A percentile compares a stretch with the other conserved stretches of the same genome.
These are phyloP conservation scores for Hemitrygon akajei DNA, from an alignment of 2,797 vertebrate genomes.

Conservation along the genomic window DNA sequence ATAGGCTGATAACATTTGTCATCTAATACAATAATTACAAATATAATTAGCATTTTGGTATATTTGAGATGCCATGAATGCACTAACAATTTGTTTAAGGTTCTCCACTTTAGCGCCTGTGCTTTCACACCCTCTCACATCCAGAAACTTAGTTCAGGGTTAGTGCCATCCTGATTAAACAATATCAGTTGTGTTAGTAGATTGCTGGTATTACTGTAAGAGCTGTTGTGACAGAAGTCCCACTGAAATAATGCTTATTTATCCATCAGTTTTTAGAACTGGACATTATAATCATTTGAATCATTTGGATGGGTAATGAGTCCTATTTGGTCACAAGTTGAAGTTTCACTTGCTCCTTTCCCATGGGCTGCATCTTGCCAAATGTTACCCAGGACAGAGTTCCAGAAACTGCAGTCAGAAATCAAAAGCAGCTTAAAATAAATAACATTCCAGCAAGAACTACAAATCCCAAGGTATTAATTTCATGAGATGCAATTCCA, in stretches of 20 bases:
- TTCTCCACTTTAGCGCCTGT: too few species aligned
- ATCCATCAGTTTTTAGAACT: not conserved
- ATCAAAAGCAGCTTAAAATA: not conserved
- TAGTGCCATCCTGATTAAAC: not conserved
- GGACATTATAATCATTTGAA: not conserved
- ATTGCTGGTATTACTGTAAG: not conserved
- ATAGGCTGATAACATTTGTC: too few species aligned
- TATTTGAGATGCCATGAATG: too few species aligned
- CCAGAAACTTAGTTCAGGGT: not conserved
- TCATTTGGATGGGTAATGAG: not conserved
- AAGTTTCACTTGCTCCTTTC: not conserved
- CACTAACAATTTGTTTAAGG: too few species aligned
- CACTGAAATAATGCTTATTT: not conserved
- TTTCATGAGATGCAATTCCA: not conserved
- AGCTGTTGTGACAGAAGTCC: not conserved
- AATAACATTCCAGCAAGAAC: not conserved
- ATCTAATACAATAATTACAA: too few species aligned
- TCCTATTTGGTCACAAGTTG: not conserved
- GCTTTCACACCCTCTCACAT: too few species aligned
- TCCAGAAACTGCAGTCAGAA: not conserved
- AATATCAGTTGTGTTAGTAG: not conserved
- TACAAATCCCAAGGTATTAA: not conserved
- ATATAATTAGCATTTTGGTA: too few species aligned
- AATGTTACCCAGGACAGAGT: not conserved
- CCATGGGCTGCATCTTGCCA: not conserved